Evolutionary conservation across 1,140 invertebrate species (phyloP).

Genomic region (Charaxes varanes): DNA sequence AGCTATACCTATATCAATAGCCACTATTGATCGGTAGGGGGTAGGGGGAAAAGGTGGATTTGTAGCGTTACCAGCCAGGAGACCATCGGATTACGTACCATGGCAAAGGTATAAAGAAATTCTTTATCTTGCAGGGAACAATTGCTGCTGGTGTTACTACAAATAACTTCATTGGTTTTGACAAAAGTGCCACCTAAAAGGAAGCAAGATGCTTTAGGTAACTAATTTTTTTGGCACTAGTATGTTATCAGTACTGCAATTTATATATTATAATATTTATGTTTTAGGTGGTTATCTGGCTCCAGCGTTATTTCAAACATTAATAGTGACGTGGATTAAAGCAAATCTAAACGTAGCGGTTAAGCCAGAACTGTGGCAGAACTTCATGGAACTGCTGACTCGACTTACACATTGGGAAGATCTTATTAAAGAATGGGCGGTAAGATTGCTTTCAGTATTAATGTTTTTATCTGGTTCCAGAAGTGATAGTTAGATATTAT

Average conservation of each 20-base stretch:
- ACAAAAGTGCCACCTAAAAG: slow-evolving; percentile 85
- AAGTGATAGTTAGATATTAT: background rate
- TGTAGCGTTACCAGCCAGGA: too few species aligned
- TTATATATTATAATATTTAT: slow-evolving; percentile 4
- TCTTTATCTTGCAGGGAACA: slow-evolving; percentile 83
- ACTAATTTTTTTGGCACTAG: slow-evolving; percentile 3
- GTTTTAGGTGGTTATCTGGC: slow-evolving; percentile 79
- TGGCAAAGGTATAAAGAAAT: too few species aligned
- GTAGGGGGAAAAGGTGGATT: too few species aligned
- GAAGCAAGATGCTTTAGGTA: slow-evolving; percentile 85
- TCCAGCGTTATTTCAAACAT: slow-evolving; percentile 94
- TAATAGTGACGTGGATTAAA: slow-evolving; percentile 98
- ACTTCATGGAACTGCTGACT: slow-evolving; percentile 91
- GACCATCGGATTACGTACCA: too few species aligned
- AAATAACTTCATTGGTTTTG: slow-evolving; percentile 93
- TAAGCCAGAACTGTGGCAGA: slow-evolving; percentile 93
- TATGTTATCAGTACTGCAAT: slow-evolving; percentile 3
- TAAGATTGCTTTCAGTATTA: slow-evolving; percentile 72
- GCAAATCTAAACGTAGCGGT: slow-evolving; percentile 96
- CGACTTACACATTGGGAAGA: slow-evolving; percentile 96
- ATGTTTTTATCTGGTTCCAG: background rate
- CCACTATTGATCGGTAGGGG: too few species aligned
- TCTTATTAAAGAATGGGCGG: slow-evolving; percentile 96
- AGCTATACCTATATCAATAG: too few species aligned
- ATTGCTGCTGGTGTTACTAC: slow-evolving; percentile 88